Base-by-base conservation (phyloP, 2,888 invertebrate species). In the Byasa hedistus region DNA sequence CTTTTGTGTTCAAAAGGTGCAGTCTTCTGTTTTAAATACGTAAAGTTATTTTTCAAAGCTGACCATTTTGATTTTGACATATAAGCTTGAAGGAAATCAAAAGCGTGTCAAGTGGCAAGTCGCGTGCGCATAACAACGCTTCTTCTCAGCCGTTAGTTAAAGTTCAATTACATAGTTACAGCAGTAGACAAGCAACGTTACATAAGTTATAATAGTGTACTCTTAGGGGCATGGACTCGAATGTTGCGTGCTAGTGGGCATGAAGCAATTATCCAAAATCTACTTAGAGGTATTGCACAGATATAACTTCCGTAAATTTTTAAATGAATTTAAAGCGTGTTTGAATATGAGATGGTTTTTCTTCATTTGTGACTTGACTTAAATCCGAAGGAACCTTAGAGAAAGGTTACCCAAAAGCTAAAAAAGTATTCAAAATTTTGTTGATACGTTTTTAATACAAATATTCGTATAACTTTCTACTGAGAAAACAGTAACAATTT, bases 61-160 rank as follows among this genome's bases (percentile, higher is more conserved):
- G n/a, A 3, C 5, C 21, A 19, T 52, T n/a, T 15, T 21, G 1
- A 22, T 10, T 21, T n/a, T 52, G 52, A 21, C 19, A n/a, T 21
- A 52, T 2, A 52, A n/a, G 52, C 52, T 52, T 52, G 52, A 36
- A 21, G 19, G 36, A 64, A 57, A 48, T 51, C 24, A 22, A 21
- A 57, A 22, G 12, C 23, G 52, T 58, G 39, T 54, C 54, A 59
- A 54, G 64, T 59, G 22, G 17, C 36, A 22, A 51, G 24, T 44
- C 24, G 17, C 59, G 44, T 59, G 27, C 21, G n/a, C 36, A n/a
- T 48, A 55, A 27, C 21, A 56, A 56, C 59, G 60, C 44, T 55
- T 65, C 60, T 60, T 44, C 21, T 65, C 22, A 32, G 24, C 27
- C 39, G 39, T 54, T 61, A 54, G 39, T n/a, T 65, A 65, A 65